Percentiles rank a stretch among this genome's conserved stretches.
Evolutionary conservation across 2,113 vertebrate genomes (phyloP).

Genomic region (Panurus biarmicus): DNA sequence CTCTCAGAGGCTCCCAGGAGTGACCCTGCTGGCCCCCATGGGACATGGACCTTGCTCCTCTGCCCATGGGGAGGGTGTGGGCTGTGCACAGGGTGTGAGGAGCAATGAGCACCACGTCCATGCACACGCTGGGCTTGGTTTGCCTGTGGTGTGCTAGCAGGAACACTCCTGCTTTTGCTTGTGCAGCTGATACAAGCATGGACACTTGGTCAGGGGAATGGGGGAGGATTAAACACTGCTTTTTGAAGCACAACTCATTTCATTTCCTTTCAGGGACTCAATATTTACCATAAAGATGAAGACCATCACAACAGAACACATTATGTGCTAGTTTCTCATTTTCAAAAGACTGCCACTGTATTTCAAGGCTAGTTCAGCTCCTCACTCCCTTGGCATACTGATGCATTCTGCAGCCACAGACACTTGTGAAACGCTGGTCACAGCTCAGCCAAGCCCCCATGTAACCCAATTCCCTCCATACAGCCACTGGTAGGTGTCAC

Average conservation of each 20-base stretch:
- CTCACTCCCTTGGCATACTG: neutral
- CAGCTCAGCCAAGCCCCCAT: neutral
- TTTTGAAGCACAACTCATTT: neutral
- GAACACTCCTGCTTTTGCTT: neutral
- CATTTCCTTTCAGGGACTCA: neutral
- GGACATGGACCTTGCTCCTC: accelerated
- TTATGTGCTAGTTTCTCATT: neutral
- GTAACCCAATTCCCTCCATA: neutral
- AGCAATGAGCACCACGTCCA: accelerated
- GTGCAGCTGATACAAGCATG: neutral
- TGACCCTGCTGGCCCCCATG: accelerated
- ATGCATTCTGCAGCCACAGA: neutral
- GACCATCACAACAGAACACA: neutral
- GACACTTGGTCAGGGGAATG: neutral
- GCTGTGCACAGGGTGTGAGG: neutral
- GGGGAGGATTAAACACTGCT: neutral
- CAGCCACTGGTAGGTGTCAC: neutral
- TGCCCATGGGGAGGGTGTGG: accelerated
- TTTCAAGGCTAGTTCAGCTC: neutral
- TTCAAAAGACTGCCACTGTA: neutral
- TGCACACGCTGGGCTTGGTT: accelerated
- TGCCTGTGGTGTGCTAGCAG: accelerated
- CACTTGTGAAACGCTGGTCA: neutral
- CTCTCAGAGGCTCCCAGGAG: no score
- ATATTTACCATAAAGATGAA: neutral